Evolutionary conservation across 2,797 vertebrate species (phyloP).

Genomic region (Anolis apletophallus): DNA sequence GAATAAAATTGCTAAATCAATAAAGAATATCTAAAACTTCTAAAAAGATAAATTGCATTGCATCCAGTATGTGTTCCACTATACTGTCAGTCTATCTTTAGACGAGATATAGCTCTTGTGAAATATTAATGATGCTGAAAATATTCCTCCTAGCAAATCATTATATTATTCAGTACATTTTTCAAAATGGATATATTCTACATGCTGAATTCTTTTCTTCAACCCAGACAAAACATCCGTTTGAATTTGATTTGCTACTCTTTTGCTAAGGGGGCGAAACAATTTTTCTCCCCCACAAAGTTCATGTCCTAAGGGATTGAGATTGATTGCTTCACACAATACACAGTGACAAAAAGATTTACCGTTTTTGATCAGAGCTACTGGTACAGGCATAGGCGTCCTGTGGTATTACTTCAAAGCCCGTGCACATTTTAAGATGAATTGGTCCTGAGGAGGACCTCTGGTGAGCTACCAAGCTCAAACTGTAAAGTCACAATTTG

Average conservation of each 20-base stretch:
- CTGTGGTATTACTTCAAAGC: slow-evolving; percentile 71
- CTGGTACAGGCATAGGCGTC: slow-evolving; percentile 46
- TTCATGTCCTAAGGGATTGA: slow-evolving; percentile 62
- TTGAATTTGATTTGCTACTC: slow-evolving; percentile 68
- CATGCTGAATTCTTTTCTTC: slow-evolving; percentile 38
- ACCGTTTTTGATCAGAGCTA: slow-evolving; percentile 74
- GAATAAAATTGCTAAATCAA: slow-evolving; percentile 35
- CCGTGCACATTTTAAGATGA: slow-evolving; percentile 70
- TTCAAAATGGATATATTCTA: slow-evolving; percentile 42
- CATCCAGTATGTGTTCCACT: neutral
- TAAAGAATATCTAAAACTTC: slow-evolving; percentile 12
- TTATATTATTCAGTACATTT: slow-evolving; percentile 47
- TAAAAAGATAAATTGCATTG: neutral
- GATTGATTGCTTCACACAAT: slow-evolving; percentile 75
- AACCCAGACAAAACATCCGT: slow-evolving; percentile 56
- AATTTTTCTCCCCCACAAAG: slow-evolving; percentile 47
- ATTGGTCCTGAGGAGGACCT: slow-evolving; percentile 57
- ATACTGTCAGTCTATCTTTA: neutral
- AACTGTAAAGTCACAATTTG: slow-evolving; percentile 51
- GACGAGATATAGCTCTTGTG: neutral
- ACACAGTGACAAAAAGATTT: slow-evolving; percentile 77
- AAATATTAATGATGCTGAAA: slow-evolving; percentile 50
- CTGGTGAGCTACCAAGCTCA: slow-evolving; percentile 49
- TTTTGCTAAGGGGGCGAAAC: slow-evolving; percentile 49
- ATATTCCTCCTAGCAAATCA: slow-evolving; percentile 28